Evolutionary conservation across 2,113 vertebrate species (phyloP).

Genomic region (Megaleporinus macrocephalus): DNA sequence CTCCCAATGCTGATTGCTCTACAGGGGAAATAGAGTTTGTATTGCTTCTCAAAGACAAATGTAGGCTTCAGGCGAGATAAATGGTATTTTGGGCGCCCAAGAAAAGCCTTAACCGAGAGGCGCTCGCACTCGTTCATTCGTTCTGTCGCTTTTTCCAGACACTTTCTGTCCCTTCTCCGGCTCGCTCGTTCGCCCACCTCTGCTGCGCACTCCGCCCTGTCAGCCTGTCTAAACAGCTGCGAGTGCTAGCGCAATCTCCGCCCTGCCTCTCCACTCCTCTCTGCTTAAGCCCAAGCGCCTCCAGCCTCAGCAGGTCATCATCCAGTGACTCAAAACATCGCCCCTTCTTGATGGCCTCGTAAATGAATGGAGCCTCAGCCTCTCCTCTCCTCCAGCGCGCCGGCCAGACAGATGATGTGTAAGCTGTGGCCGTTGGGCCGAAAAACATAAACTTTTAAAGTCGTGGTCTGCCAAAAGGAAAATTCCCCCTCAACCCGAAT

Average conservation of each 20-base stretch:
- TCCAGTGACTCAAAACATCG: background rate
- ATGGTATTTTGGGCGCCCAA: constrained; percentile 64
- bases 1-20: constrained; percentile 75
- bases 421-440: background rate
- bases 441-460: background rate
- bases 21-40: constrained; percentile 76
- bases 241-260: background rate
- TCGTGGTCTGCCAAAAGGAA: background rate
- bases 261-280: background rate
- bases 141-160: background rate
- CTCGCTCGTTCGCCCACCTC: background rate
- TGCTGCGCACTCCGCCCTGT: constrained; percentile 44
- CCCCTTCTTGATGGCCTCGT: background rate
- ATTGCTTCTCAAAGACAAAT: constrained; percentile 78
- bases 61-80: constrained; percentile 67
- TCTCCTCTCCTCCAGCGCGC: background rate
- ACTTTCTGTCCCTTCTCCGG: constrained; percentile 13
- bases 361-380: background rate
- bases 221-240: constrained; percentile 39
- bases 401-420: background rate
- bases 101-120: constrained; percentile 61
- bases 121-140: constrained; percentile 51
- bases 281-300: background rate
- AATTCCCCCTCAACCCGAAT: too few species aligned
- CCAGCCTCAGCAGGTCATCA: constrained; percentile 9